phyloP scores from a whole-genome alignment of 2,113 vertebrate species.

The Sebastes fasciatus region DNA sequence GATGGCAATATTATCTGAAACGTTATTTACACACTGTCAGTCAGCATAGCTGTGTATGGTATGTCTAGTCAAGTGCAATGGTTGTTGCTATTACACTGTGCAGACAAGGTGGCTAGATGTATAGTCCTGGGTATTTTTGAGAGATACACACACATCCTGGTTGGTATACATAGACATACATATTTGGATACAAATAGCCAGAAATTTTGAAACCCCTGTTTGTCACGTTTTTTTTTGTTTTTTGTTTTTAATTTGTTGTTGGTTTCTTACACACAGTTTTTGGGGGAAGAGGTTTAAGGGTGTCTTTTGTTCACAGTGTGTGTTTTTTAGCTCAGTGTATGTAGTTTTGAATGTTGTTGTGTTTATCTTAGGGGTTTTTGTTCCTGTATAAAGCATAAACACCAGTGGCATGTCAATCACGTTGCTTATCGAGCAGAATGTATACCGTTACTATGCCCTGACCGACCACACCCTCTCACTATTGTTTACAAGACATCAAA shows the following conservation, averaged over 20 bases:
- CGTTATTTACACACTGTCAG: constrained; percentile 70
- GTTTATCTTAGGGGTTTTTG: constrained; percentile 59
- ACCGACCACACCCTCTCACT: constrained; percentile 72
- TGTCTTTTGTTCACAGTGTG: constrained; percentile 67
- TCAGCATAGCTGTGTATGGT: constrained; percentile 73
- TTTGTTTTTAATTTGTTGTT: constrained; percentile 41
- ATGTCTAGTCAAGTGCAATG: constrained; percentile 78
- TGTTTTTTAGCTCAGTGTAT: constrained; percentile 64
- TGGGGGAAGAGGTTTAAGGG: constrained; percentile 15
- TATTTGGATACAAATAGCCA: constrained; percentile 61
- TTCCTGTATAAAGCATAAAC: constrained; percentile 73
- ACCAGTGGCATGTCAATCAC: constrained; percentile 83
- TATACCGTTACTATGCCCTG: constrained; percentile 80
- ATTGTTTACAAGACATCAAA: constrained; percentile 83
- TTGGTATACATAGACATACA: constrained; percentile 50
- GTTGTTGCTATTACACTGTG: constrained; percentile 79
- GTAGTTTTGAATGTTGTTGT: constrained; percentile 71
- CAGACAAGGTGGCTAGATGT: constrained; percentile 77
- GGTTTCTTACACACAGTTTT: constrained; percentile 56
- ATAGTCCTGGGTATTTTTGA: constrained; percentile 57
- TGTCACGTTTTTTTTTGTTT: constrained; percentile 32
- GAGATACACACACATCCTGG: constrained; percentile 47
- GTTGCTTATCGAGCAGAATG: constrained; percentile 83
- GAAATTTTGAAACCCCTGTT: constrained; percentile 41
- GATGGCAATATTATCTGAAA: constrained; percentile 73